These are phyloP conservation scores for Leptobrachium leishanense DNA, from an alignment of 2,113 vertebrate genomes.

Conservation along the genomic window DNA sequence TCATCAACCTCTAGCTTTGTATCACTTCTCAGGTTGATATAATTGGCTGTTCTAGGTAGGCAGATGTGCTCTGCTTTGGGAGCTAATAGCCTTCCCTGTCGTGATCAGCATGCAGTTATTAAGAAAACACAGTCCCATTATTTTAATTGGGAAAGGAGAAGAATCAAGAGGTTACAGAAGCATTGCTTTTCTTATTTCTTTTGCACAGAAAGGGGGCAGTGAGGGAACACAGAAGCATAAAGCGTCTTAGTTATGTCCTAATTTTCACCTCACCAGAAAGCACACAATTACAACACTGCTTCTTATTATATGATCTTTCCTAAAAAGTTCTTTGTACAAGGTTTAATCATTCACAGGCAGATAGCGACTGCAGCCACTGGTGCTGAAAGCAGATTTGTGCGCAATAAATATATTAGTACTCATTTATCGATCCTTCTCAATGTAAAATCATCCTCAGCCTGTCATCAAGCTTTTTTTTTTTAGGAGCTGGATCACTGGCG, in stretches of 20 bases:
- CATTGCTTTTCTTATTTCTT: slow-evolving; percentile 37
- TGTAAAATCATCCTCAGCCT: too few relatives aligned
- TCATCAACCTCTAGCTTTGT: not conserved
- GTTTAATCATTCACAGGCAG: not conserved
- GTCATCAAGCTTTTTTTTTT: too few relatives aligned
- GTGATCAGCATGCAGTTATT: slow-evolving; percentile 48
- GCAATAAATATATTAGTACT: too few relatives aligned
- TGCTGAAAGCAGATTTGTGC: too few relatives aligned
- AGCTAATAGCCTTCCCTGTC: slow-evolving; percentile 46
- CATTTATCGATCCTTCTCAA: too few relatives aligned
- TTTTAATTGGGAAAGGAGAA: slow-evolving; percentile 48
- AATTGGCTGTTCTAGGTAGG: slow-evolving; percentile 46
- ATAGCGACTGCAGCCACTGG: too few relatives aligned
- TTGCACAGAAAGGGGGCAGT: slow-evolving; percentile 25
- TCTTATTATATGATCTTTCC: slow-evolving; percentile 22
- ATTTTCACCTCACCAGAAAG: not conserved
- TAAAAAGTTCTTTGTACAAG: slow-evolving; percentile 8
- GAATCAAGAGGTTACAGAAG: slow-evolving; percentile 34
- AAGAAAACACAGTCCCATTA: slow-evolving; percentile 50
- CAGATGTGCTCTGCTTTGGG: slow-evolving; percentile 48
- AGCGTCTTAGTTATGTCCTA: slow-evolving; percentile 15
- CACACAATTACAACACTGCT: not conserved
- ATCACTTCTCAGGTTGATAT: slow-evolving; percentile 37
- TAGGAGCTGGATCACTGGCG: too few relatives aligned
- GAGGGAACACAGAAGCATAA: not conserved